Evolutionary conservation across 2,113 vertebrate species (phyloP).

Genomic region (Ploceus nigricollis): DNA sequence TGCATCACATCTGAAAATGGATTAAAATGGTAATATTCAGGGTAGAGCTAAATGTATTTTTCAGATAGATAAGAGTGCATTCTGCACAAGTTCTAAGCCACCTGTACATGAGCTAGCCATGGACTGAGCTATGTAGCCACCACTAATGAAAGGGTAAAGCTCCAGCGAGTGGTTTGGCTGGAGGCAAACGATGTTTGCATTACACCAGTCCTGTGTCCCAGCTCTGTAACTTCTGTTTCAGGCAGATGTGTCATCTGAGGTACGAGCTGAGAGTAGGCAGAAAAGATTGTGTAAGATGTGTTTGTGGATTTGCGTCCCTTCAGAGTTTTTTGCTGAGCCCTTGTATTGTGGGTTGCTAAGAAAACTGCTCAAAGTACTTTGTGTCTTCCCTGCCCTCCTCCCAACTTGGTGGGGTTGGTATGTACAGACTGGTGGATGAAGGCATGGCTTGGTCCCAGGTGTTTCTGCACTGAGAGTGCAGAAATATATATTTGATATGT

Average conservation of each 20-base stretch:
- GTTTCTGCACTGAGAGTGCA: neutral
- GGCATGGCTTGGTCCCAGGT: neutral
- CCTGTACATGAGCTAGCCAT: neutral
- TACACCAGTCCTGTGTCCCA: fast-evolving
- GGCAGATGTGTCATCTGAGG: neutral
- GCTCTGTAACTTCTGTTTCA: neutral
- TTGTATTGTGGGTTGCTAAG: neutral
- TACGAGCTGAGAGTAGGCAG: neutral
- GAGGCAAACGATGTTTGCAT: neutral
- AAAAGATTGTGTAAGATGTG: neutral
- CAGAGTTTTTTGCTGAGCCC: neutral
- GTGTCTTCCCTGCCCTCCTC: neutral
- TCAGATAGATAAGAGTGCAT: neutral
- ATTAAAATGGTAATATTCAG: neutral
- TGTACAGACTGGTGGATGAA: neutral
- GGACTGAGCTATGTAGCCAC: neutral
- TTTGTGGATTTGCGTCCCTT: neutral
- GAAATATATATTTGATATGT: neutral
- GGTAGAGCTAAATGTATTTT: neutral
- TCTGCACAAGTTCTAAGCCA: neutral
- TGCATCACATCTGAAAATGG: neutral
- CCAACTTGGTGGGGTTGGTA: neutral
- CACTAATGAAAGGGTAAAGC: neutral
- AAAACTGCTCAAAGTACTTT: neutral
- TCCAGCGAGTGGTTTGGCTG: neutral